Conservation (phyloP, 2,113 vertebrate species). For the Galemys pyrenaicus region DNA sequence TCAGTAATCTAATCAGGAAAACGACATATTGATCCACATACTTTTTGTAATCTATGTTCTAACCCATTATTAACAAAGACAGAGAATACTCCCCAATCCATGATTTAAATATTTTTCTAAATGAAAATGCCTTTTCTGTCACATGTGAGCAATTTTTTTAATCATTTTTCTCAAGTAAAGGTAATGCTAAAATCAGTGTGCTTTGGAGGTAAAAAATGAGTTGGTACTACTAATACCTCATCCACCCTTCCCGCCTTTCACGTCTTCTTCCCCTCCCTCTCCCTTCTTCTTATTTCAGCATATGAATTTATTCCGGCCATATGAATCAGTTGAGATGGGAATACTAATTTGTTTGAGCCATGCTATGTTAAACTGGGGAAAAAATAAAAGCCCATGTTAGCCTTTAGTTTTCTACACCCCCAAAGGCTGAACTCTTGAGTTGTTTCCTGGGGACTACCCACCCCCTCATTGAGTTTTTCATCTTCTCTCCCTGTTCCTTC, state of each 20-base stretch:
- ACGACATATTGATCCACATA: slow-evolving; percentile 39
- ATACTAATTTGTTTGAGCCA: slow-evolving; percentile 25
- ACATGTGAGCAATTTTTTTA: slow-evolving; percentile 64
- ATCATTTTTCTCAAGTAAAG: slow-evolving; percentile 30
- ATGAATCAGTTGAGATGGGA: not conserved
- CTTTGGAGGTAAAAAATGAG: slow-evolving; percentile 3
- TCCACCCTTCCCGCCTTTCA: not conserved
- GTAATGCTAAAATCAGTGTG: not conserved
- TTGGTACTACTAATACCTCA: not conserved
- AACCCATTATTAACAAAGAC: slow-evolving; percentile 56
- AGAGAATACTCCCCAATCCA: slow-evolving; percentile 3
- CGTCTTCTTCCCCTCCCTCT: not conserved
- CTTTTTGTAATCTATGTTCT: slow-evolving; percentile 28
- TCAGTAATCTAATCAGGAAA: slow-evolving; percentile 50
- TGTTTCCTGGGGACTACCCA: not conserved
- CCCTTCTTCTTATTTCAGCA: not conserved
- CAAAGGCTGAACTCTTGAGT: not conserved
- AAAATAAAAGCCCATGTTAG: not conserved
- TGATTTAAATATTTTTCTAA: slow-evolving; percentile 70
- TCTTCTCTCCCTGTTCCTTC: not conserved
- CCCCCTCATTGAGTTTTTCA: no score
- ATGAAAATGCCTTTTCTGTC: slow-evolving; percentile 71
- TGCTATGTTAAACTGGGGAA: not conserved
- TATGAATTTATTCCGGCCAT: slow-evolving; percentile 36
- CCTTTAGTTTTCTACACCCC: not conserved